phyloP scores from a whole-genome alignment of 1,140 invertebrate species.

The Drosophila novamexicana region DNA sequence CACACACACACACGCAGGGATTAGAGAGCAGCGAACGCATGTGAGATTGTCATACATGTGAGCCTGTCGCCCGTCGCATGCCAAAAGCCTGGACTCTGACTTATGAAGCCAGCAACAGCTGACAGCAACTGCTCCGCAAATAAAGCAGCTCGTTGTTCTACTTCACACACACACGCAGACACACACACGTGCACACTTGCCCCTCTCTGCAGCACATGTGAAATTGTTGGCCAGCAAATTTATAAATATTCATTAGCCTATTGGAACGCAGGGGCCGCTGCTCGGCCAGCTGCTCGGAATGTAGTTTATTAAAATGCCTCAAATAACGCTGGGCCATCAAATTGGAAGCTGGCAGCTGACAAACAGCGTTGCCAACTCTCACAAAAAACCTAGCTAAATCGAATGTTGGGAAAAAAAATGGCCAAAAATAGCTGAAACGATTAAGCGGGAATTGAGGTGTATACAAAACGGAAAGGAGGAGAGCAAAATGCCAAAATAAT shows the following conservation, averaged over 20 bases:
- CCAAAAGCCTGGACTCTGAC: background rate
- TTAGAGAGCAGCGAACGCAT: slow-evolving; percentile 10
- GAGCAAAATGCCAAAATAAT: too few species aligned
- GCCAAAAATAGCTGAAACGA: too few species aligned
- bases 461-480: too few species aligned
- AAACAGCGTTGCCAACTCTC: too few species aligned
- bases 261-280: slow-evolving; percentile 21
- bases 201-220: slow-evolving; percentile 15
- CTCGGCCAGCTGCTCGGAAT: slow-evolving; percentile 20
- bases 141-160: slow-evolving; percentile 18
- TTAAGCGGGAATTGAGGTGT: too few species aligned
- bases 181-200: background rate
- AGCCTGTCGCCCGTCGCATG: background rate
- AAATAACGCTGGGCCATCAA: slow-evolving; percentile 44
- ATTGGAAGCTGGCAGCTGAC: slow-evolving; percentile 12
- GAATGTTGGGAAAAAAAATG: too few species aligned
- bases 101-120: slow-evolving; percentile 16
- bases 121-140: slow-evolving; percentile 43
- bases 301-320: slow-evolving; percentile 72
- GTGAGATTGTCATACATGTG: slow-evolving; percentile 23
- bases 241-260: slow-evolving; percentile 78
- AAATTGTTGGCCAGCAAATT: slow-evolving; percentile 22
- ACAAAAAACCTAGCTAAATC: too few species aligned
- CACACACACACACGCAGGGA: slow-evolving; percentile 9
- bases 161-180: background rate